Percentiles rank a stretch among this genome's conserved stretches.
Evolutionary conservation across 2,888 invertebrate genomes (phyloP).

Genomic region (Phytoseiulus persimilis): DNA sequence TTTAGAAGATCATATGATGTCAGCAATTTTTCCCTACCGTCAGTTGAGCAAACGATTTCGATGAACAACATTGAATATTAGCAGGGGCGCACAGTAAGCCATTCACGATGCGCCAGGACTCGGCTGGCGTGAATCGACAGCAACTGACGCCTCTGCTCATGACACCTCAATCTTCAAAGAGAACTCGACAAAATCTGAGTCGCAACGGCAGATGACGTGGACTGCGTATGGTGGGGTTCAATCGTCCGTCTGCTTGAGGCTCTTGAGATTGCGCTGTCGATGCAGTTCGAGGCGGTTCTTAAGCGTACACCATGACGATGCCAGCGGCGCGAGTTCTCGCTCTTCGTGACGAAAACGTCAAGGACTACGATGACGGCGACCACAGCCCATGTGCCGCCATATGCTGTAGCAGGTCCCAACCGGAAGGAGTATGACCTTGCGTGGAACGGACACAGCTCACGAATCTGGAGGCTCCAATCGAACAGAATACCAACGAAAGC

Average conservation of each 20-base stretch:
- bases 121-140: not conserved
- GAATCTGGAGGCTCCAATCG: not conserved
- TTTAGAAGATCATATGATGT: not conserved
- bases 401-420: not conserved
- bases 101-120: not conserved
- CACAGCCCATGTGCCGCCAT: not conserved
- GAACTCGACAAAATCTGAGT: not conserved
- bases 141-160: not conserved
- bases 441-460: not conserved
- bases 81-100: not conserved
- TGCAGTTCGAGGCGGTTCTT: not conserved
- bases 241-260: not conserved
- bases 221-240: not conserved
- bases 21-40: not conserved
- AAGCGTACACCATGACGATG: not conserved
- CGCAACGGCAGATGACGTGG: not conserved
- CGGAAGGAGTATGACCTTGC: not conserved
- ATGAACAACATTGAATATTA: not conserved
- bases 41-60: not conserved
- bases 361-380: not conserved
- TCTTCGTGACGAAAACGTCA: not conserved
- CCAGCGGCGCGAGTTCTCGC: not conserved
- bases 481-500: not conserved
- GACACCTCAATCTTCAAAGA: not conserved
- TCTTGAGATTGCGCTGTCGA: not conserved